phyloP scores from a whole-genome alignment of 1,140 invertebrate genomes.

The Meloidogyne floridensis region DNA sequence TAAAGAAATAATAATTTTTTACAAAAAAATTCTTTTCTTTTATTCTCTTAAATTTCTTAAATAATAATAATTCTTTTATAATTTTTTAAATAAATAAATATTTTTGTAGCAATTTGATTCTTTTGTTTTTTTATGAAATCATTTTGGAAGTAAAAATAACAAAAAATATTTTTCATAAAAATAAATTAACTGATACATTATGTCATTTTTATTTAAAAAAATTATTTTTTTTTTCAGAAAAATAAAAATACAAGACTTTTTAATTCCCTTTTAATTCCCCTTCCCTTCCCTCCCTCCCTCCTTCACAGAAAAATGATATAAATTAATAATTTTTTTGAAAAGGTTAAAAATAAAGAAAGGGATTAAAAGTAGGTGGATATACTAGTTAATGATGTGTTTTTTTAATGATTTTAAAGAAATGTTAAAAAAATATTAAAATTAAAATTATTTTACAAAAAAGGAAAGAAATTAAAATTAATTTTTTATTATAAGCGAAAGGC shows the following conservation, averaged over 20 bases:
- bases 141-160: neutral
- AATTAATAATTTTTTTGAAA: neutral
- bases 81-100: neutral
- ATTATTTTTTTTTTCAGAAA: neutral
- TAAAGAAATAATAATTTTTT: neutral
- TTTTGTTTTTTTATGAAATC: slow-evolving; percentile 1
- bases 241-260: neutral
- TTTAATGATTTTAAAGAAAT: neutral
- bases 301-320: neutral
- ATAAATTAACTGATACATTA: neutral
- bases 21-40: neutral
- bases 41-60: neutral
- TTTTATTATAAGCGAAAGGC: neutral
- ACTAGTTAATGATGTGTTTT: neutral
- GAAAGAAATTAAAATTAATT: neutral
- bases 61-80: neutral
- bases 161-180: neutral
- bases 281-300: neutral
- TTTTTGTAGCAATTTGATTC: neutral
- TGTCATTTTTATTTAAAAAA: neutral
- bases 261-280: too few species aligned
- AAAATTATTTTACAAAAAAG: neutral
- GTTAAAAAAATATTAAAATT: neutral
- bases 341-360: too few species aligned
- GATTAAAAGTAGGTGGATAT: too few species aligned